Percentiles rank a stretch among this genome's conserved stretches.
Evolutionary conservation across 2,888 invertebrate species (phyloP).

Genomic region (Cerastis rubricosa): DNA sequence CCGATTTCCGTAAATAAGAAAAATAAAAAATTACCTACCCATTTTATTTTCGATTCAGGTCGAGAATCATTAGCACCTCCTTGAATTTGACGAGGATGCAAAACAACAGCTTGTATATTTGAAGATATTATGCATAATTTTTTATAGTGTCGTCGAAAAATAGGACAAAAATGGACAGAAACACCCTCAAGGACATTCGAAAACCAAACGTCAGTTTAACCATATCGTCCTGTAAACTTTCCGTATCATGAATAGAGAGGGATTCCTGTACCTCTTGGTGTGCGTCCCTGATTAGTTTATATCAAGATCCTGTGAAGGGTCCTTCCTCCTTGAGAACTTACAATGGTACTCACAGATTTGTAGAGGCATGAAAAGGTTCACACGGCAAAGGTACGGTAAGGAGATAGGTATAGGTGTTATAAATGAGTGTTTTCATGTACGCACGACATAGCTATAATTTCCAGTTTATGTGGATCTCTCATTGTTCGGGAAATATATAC

Average conservation of each 20-base stretch:
- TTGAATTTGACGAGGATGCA: too few species aligned
- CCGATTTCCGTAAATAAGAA: too few species aligned
- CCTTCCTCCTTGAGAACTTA: constrained; percentile 40
- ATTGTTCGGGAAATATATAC: too few species aligned
- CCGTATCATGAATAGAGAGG: constrained; percentile 15
- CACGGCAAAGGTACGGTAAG: constrained; percentile 16
- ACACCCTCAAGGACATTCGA: background rate
- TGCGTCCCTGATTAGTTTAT: constrained; percentile 47
- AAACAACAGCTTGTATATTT: too few species aligned
- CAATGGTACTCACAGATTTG: constrained; percentile 51
- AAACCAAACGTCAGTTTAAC: background rate
- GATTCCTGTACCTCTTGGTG: constrained; percentile 22
- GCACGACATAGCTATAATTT: too few species aligned
- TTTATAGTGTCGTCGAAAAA: background rate
- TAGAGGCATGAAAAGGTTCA: constrained; percentile 51
- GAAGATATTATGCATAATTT: background rate
- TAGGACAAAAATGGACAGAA: background rate
- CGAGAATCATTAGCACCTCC: too few species aligned
- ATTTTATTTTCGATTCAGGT: too few species aligned
- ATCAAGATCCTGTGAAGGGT: constrained; percentile 43
- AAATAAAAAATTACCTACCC: too few species aligned
- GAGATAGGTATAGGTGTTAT: constrained; percentile 10
- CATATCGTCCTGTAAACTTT: constrained; percentile 21
- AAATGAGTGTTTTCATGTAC: constrained; percentile 17
- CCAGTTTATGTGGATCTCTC: too few species aligned